Evolutionary conservation across 2,113 vertebrate genomes (phyloP).

Genomic region (Corvus moneduloides): DNA sequence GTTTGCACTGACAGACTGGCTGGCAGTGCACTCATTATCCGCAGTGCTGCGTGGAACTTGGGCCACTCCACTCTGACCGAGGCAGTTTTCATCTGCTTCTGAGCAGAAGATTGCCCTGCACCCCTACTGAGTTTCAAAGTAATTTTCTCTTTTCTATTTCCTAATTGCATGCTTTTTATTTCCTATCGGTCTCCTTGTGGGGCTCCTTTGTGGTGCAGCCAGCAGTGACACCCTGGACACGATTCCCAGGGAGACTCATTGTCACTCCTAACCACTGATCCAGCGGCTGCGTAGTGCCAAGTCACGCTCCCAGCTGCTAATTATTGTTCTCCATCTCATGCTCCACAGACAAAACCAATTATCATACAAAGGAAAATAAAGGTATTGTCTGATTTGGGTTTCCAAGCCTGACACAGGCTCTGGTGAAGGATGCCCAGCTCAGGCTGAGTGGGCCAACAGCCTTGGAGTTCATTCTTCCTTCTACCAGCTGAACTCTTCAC

Average conservation of each 20-base stretch:
- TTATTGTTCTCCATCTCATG: neutral
- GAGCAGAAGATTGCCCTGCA: neutral
- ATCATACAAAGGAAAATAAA: neutral
- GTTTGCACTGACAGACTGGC: constrained; percentile 2
- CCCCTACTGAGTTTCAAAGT: constrained; percentile 39
- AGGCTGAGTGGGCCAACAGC: neutral
- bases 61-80: constrained; percentile 16
- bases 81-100: constrained; percentile 32
- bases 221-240: neutral
- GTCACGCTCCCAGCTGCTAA: neutral
- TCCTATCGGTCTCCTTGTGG: neutral
- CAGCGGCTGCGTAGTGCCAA: neutral
- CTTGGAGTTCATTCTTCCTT: fast-evolving
- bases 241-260: neutral
- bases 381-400: neutral
- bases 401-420: neutral
- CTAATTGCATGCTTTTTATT: constrained; percentile 51
- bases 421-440: neutral
- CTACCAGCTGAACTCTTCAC: neutral
- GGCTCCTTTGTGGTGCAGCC: constrained; percentile 14
- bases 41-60: neutral
- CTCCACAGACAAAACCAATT: neutral
- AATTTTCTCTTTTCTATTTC: constrained; percentile 29
- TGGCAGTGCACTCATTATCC: constrained; percentile 38
- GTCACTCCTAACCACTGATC: neutral